Evolutionary conservation across 2,888 invertebrate species (phyloP).

Genomic region (Acrobasis suavella): DNA sequence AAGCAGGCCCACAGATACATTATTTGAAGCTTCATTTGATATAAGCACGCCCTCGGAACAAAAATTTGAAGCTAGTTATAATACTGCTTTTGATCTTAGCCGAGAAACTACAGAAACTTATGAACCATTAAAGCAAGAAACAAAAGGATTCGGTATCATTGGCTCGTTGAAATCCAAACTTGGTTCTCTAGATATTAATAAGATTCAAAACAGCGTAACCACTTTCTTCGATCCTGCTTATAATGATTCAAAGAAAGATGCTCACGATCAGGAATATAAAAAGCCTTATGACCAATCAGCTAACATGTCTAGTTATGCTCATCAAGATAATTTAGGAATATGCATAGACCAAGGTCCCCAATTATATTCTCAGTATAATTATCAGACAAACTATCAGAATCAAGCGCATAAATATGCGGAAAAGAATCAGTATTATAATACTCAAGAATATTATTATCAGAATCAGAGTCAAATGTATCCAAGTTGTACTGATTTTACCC

Average conservation of each 20-base stretch:
- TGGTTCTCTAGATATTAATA: slow-evolving; percentile 71
- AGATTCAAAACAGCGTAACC: slow-evolving; percentile 72
- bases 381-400: slow-evolving; percentile 28
- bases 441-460: slow-evolving; percentile 27
- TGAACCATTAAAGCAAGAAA: slow-evolving; percentile 51
- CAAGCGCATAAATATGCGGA: slow-evolving; percentile 20
- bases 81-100: slow-evolving; percentile 67
- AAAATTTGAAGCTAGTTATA: slow-evolving; percentile 39
- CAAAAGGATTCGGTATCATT: slow-evolving; percentile 66
- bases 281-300: slow-evolving; percentile 35
- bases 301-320: slow-evolving; percentile 34
- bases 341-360: slow-evolving; percentile 45
- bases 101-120: slow-evolving; percentile 54
- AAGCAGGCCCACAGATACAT: slow-evolving; percentile 34
- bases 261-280: slow-evolving; percentile 35
- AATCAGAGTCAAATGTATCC: slow-evolving; percentile 27
- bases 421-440: slow-evolving; percentile 26
- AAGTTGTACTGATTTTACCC: slow-evolving; percentile 18
- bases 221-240: slow-evolving; percentile 76
- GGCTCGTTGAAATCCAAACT: slow-evolving; percentile 76
- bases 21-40: slow-evolving; percentile 34
- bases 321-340: slow-evolving; percentile 52
- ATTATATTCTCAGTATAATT: slow-evolving; percentile 30
- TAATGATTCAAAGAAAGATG: slow-evolving; percentile 52
- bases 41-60: slow-evolving; percentile 34